phyloP scores from a whole-genome alignment of 64 coral and sea anemone genomes.

The Actinia equina region DNA sequence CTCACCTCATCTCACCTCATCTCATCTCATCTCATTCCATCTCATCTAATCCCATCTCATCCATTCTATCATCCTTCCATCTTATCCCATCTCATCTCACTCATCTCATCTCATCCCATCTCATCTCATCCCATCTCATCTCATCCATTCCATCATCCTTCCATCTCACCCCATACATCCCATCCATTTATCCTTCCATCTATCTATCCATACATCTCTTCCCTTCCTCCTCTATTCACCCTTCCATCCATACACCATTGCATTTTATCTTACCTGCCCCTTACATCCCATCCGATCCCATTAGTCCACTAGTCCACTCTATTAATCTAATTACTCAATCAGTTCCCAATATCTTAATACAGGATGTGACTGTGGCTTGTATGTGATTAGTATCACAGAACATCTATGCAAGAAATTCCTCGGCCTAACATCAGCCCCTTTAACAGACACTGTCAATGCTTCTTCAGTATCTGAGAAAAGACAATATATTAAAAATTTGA shows the following conservation, averaged over 20 bases:
- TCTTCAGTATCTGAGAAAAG: slow-evolving; percentile 6
- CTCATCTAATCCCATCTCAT: not conserved
- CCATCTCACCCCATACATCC: not conserved
- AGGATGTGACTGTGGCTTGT: slow-evolving; percentile 80
- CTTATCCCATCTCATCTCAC: not conserved
- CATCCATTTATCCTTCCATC: not conserved
- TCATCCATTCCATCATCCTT: not conserved
- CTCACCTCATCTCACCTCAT: too few relatives aligned
- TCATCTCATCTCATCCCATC: too few relatives aligned
- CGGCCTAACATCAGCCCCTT: not conserved
- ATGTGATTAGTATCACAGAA: slow-evolving; percentile 62
- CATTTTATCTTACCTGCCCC: not conserved
- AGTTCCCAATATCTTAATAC: not conserved
- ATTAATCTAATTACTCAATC: not conserved
- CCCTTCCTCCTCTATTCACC: not conserved
- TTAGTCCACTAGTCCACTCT: not conserved
- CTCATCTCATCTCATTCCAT: not conserved
- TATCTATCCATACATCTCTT: not conserved
- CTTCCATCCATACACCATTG: not conserved
- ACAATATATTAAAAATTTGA: slow-evolving; percentile 23
- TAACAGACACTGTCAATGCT: slow-evolving; percentile 23
- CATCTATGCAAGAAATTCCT: slow-evolving; percentile 43
- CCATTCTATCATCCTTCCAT: not conserved
- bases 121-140: too few relatives aligned
- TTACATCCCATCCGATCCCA: not conserved